Evolutionary conservation across 2,888 invertebrate species (phyloP).

Genomic region (Rhagium mordax): DNA sequence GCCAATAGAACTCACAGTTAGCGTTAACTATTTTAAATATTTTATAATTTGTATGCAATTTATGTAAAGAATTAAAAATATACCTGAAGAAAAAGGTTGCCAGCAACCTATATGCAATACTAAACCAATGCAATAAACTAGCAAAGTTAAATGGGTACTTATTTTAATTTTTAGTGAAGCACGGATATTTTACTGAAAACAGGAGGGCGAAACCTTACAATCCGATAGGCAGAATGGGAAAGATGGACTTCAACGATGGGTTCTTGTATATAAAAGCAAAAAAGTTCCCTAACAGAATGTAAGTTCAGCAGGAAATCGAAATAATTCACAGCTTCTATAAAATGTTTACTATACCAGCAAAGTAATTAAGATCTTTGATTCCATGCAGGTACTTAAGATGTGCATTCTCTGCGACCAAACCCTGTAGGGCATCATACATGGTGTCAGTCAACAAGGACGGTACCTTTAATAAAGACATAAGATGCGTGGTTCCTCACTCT

Average conservation of each 20-base stretch:
- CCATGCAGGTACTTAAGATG: constrained; percentile 36
- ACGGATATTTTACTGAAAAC: neutral
- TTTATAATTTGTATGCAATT: too few species aligned
- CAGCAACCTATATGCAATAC: too few species aligned
- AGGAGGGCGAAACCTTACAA: neutral
- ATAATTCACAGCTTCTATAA: too few species aligned
- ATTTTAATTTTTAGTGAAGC: neutral
- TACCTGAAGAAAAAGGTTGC: too few species aligned
- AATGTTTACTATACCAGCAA: too few species aligned
- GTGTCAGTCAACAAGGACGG: constrained; percentile 1
- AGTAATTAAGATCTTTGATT: neutral
- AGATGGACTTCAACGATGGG: constrained; percentile 15
- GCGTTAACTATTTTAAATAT: too few species aligned
- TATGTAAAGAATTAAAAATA: too few species aligned
- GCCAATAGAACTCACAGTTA: too few species aligned
- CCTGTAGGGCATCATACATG: constrained; percentile 36
- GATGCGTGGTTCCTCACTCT: constrained; percentile 32
- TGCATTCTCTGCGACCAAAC: constrained; percentile 24
- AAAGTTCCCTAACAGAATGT: constrained; percentile 9
- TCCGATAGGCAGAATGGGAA: neutral
- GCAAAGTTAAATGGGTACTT: neutral
- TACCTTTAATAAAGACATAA: neutral
- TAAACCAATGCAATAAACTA: too few species aligned
- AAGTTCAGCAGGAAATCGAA: neutral
- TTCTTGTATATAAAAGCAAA: constrained; percentile 14